Evolutionary conservation across 1,140 invertebrate genomes (phyloP), one percentile per base, ranked within the genome.

Genomic region (Drosophila saltans): DNA sequence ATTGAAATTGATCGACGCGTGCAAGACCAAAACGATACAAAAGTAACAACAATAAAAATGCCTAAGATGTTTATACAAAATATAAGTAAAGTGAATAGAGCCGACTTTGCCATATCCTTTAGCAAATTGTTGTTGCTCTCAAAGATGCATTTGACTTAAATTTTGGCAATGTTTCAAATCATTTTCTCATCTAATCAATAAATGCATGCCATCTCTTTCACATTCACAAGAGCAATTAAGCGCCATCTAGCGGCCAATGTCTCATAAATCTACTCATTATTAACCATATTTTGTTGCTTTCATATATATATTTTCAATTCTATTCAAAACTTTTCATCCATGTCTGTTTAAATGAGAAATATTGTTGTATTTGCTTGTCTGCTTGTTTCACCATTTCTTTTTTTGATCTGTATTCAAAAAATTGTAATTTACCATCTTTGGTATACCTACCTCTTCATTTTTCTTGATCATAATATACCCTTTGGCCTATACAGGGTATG

Each of bases 1-100:
- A 85, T 78, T 80, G 75, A 69, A 72, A 85, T 78, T 80, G 75
- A 48, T 69, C 11, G 67, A 80, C 79, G 82, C 72, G 82, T 86
- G 81, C 66, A 79, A 55, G 58, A 62, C 72, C 73, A 83, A 85
- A 86, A 39, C 36, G 61, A 63, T 43, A 55, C 58, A 8, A 60
- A 48, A 52, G 36, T 64, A 68, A 56, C 48, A 62, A 66, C 26
- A 58, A 33, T 24, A 65, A 72, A 43, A 52, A 56, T 45, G 45
- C 45, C 8, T 52, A 24, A 52, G 24, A 26, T 48, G 5, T 48
- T 48, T 48, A 24, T 48, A 24, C 16, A 16, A 48, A 48, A 16
- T 26, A 26, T 24, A 26, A 3, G 8, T 26, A 26, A 24, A 52
- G 2, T 52, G 26, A 1, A 4, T 21, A 6, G 21, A 21, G 16